Percentiles rank a stretch among this genome's conserved stretches.
These are phyloP conservation scores for Cyaniris semiargus DNA, from an alignment of 2,888 invertebrate species.

Conservation along the genomic window DNA sequence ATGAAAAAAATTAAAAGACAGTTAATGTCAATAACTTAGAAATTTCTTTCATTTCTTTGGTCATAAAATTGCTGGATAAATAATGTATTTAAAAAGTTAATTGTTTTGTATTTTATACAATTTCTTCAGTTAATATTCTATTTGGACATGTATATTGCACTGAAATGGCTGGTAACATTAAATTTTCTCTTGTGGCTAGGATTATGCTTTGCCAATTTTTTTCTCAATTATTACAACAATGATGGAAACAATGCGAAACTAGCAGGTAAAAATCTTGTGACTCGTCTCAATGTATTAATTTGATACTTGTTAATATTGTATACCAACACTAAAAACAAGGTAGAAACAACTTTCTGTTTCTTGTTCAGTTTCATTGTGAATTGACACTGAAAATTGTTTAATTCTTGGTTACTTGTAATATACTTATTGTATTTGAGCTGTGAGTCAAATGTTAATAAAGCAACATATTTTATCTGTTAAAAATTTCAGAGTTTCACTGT, in stretches of 20 bases:
- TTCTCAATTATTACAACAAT: slow-evolving; percentile 40
- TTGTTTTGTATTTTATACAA: background rate
- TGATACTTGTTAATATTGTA: background rate
- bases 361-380: background rate
- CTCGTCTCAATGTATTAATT: background rate
- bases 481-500: slow-evolving; percentile 12
- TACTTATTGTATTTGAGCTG: background rate
- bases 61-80: background rate
- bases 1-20: background rate
- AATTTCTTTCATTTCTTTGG: background rate
- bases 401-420: background rate
- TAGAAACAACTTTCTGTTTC: too few species aligned
- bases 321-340: background rate
- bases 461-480: background rate
- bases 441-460: background rate
- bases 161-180: slow-evolving; percentile 65
- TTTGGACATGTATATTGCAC: slow-evolving; percentile 67
- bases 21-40: background rate
- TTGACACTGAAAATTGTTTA: background rate
- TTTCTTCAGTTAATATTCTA: slow-evolving; percentile 36
- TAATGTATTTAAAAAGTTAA: background rate
- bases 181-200: slow-evolving; percentile 61
- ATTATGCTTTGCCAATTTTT: slow-evolving; percentile 55
- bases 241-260: slow-evolving; percentile 1
- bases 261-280: slow-evolving; percentile 35